Base-by-base conservation (phyloP, 2,113 vertebrate species). In the Oreochromis tanganicae region DNA sequence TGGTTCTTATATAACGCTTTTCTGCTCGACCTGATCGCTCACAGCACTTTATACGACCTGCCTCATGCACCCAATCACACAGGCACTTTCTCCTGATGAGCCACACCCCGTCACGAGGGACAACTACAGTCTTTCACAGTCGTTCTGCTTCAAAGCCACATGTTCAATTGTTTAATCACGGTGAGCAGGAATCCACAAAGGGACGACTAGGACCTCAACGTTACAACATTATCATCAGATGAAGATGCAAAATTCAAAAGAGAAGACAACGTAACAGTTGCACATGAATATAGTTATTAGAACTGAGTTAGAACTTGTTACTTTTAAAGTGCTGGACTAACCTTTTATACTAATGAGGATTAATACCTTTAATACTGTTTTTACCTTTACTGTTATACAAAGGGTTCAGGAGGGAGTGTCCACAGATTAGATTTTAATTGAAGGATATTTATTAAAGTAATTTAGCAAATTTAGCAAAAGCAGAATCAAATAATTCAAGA, bases 181-280 rank as follows among this genome's bases (percentile, higher is more conserved):
- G 0, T 63, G 59, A 19, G 29, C 59, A 63, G 5, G 16, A 34
- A 19, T 34, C 34, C 6, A 34, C 7, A 5, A 56, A 56, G 59
- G 59, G 59, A 1, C 1, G 9, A 19, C 29, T 19, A 19, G 0
- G 16, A 63, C 29, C 16, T 63, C 59, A 63, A 0, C 16, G 2
- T 29, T 0, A 17, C 32, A 32, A 61, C 14, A 5, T 63, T 4
- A 11, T 63, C 16, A 63, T 34, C 59, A 63, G 59, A 63, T 4
- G 0, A 34, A 61, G 57, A 61, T 61, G 57, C 1, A 61, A 6
- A 61, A 61, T 61, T 61, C 57, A 32, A 52, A 52, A 29, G 27
- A 32, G 56, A 27, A 5, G 27, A 32, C 7, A 17, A 59, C 6
- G 4, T 13, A 57, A 8, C 55, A 14, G 55, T 24, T 57, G 55